These are phyloP conservation scores for Lasioglossum oenotherae DNA, from an alignment of 2,888 invertebrate genomes.

Conservation along the genomic window DNA sequence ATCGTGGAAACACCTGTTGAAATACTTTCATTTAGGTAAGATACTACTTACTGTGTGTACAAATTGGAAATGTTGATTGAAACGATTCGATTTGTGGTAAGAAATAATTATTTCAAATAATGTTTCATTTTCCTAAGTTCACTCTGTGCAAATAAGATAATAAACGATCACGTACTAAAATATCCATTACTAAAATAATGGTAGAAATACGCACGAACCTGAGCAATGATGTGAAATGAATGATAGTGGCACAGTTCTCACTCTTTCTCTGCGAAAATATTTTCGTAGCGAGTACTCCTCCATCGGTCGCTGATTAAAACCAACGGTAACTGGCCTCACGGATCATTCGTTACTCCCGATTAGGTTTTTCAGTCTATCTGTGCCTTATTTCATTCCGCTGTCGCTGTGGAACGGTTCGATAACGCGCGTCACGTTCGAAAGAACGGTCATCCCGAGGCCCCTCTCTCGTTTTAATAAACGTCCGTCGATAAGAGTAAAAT, in stretches of 20 bases:
- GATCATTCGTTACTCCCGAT: neutral
- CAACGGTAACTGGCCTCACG: neutral
- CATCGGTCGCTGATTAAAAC: neutral
- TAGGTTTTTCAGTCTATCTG: neutral
- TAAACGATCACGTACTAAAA: no score
- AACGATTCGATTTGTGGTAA: no score
- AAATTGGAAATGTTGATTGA: no score
- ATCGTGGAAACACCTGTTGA: neutral
- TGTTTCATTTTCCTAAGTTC: no score
- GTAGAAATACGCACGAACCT: no score
- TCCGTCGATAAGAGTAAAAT: constrained; percentile 47
- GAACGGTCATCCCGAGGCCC: neutral
- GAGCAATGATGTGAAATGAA: no score
- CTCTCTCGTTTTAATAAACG: constrained; percentile 9
- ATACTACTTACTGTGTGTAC: neutral
- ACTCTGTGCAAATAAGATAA: no score
- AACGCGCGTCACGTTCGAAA: neutral
- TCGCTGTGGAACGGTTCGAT: neutral
- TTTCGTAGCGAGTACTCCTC: neutral
- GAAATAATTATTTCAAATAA: no score
- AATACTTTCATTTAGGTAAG: neutral
- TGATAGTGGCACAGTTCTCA: no score
- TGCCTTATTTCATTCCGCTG: constrained; percentile 31
- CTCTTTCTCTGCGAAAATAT: neutral
- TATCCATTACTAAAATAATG: no score